Conservation (phyloP, 2,797 vertebrate species). For the Limnodromus scolopaceus region DNA sequence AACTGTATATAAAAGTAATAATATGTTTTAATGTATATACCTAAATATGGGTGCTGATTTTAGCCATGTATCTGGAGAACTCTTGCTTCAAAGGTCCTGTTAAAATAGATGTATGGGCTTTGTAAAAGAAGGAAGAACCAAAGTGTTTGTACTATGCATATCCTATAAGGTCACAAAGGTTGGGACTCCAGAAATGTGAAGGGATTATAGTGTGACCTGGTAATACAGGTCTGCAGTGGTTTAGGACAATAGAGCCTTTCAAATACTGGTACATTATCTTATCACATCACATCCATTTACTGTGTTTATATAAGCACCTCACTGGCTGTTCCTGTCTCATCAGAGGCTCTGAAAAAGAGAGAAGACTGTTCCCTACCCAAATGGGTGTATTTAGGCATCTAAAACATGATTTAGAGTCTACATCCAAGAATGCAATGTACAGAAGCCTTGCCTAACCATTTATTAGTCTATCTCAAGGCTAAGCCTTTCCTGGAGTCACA, state of each 20-base stretch:
- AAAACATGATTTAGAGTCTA: neutral
- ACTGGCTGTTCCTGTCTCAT: neutral
- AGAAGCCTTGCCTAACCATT: neutral
- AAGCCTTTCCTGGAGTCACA: neutral
- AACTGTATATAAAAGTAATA: neutral
- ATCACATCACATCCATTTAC: rapidly evolving
- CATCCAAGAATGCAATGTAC: neutral
- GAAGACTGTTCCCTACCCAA: neutral
- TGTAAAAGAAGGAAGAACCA: neutral
- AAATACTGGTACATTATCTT: neutral
- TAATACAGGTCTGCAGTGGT: neutral
- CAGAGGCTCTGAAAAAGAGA: neutral
- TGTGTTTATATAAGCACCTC: neutral
- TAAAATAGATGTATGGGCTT: neutral
- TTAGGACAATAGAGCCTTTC: neutral
- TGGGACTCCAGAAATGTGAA: neutral
- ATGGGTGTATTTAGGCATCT: neutral
- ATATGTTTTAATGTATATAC: neutral
- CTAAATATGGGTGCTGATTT: neutral
- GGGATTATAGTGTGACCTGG: neutral
- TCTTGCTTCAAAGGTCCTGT: neutral
- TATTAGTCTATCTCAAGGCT: neutral
- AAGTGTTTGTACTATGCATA: neutral
- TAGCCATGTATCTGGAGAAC: neutral
- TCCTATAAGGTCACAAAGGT: neutral